Evolutionary conservation across 2,888 invertebrate species (phyloP), one percentile per base, ranked within the genome.

Genomic region (Drosophila birchii): DNA sequence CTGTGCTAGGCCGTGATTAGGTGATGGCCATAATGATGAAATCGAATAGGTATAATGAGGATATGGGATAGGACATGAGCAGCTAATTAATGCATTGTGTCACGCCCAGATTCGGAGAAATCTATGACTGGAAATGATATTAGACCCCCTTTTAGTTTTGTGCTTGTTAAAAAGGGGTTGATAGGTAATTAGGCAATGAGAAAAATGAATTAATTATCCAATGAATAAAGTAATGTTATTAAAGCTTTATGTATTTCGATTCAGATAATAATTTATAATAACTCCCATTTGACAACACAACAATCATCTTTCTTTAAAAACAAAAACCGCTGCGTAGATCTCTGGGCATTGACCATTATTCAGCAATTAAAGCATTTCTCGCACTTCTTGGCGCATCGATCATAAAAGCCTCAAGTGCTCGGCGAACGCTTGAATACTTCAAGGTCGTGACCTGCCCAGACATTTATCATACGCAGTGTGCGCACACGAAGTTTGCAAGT

Each of bases 371-470:
- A 23, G 34, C 20, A 20, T 36, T 34, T 2, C 20, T 20, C 20
- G 20, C 53, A 38, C 36, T 38, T 20, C 16, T 70, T 78, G 29
- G 34, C 60, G 56, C 79, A 80, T 81, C 72, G 75, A 83, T 78
- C 83, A 78, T 88, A 85, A 86, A 89, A 78, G 77, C 70, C 80
- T 80, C 82, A 67, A 80, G 78, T 69, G 55, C 56, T 18, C 7
- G 20, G n/a, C 39, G 12, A 18, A 38, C 12, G n/a, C 16, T 36
- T 16, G 41, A 60, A 20, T 41, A n/a, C 49, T 36, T 20, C 80
- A 81, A 83, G 79, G 79, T 55, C 58, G 51, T 49, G 36, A 47
- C 57, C 62, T 53, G 38, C n/a, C 39, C 32, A 20, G 8, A 62
- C 51, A 73, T 72, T 75, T 69, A 81, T 78, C 80, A 83, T 75